These are phyloP conservation scores for human DNA, from an alignment of 2,113 vertebrate species.

Conservation along the genomic window DNA sequence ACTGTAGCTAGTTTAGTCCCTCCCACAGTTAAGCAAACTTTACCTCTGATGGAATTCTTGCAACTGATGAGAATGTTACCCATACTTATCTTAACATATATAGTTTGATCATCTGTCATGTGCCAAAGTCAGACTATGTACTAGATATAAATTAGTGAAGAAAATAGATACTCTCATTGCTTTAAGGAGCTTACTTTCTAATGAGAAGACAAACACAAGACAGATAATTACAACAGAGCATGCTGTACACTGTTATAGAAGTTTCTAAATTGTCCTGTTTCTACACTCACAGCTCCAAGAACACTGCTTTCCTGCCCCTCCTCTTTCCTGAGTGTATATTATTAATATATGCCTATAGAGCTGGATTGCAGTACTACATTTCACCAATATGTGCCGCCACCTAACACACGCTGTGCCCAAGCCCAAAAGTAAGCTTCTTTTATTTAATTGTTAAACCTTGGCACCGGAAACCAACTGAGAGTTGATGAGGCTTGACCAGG, in stretches of 20 bases:
- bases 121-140: not conserved
- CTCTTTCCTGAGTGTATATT: not conserved
- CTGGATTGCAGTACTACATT: not conserved
- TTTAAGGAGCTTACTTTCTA: not conserved
- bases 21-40: not conserved
- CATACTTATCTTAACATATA: not conserved
- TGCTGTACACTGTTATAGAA: not conserved
- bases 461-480: not conserved
- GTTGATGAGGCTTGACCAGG: not conserved
- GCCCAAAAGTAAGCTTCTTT: not conserved
- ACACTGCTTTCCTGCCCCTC: not conserved
- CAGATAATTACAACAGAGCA: not conserved
- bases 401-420: not conserved
- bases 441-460: not conserved
- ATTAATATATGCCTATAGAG: not conserved
- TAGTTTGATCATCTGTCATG: not conserved
- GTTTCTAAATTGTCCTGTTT: not conserved
- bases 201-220: not conserved
- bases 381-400: not conserved
- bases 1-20: not conserved
- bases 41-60: not conserved
- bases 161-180: not conserved
- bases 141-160: not conserved
- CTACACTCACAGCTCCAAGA: not conserved
- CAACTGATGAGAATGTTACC: not conserved